A percentile compares a stretch with the other conserved stretches of the same genome.
These are phyloP conservation scores for Drosophila colorata DNA, from an alignment of 2,888 invertebrate genomes.

Conservation along the genomic window DNA sequence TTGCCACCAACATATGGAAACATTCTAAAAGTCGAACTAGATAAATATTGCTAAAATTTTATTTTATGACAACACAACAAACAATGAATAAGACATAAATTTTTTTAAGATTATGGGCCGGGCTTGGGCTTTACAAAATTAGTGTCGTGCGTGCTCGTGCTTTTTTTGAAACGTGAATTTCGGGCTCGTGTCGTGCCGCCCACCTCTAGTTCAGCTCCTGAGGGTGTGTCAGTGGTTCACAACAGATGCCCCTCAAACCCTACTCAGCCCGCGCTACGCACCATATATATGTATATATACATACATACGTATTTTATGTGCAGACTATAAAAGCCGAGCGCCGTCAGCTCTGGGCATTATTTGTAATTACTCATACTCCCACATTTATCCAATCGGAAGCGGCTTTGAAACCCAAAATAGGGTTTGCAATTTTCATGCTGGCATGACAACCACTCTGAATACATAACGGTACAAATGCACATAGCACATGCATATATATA, in stretches of 20 bases:
- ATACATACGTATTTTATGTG: not conserved
- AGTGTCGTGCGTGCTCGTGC: no score
- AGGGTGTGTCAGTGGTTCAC: slow-evolving; percentile 77
- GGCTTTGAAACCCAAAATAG: slow-evolving; percentile 82
- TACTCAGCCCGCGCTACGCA: not conserved
- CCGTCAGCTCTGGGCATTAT: slow-evolving; percentile 58
- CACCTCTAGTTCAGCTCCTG: slow-evolving; percentile 23
- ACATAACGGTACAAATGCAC: slow-evolving; percentile 42
- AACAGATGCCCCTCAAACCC: slow-evolving; percentile 61
- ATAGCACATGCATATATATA: slow-evolving; percentile 11
- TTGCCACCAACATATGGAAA: no score
- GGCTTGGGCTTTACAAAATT: no score
- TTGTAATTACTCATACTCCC: slow-evolving; percentile 83
- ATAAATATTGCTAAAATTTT: no score
- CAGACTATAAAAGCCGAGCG: slow-evolving; percentile 19
- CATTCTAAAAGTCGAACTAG: no score
- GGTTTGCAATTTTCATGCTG: slow-evolving; percentile 74
- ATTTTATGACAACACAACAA: no score
- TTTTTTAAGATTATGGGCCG: no score
- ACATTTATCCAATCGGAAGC: slow-evolving; percentile 82
- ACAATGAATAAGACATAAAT: no score
- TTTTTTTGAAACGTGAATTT: no score
- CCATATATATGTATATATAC: not conserved
- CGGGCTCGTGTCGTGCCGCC: no score
- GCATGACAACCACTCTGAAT: slow-evolving; percentile 59